phyloP scores from a whole-genome alignment of 1,140 invertebrate species.

The Diplogasteroides magnus region DNA sequence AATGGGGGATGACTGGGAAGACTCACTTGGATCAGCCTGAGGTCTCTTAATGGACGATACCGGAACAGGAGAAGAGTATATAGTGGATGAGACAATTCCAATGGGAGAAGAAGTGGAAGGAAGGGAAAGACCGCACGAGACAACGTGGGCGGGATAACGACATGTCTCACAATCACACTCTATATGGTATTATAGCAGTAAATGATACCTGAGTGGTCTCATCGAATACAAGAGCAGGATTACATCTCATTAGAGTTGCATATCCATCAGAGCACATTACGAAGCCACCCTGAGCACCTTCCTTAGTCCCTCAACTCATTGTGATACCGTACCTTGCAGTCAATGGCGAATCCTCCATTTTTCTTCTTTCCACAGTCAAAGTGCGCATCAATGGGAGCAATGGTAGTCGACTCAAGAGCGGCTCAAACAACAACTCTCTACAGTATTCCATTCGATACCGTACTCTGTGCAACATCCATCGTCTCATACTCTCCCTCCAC shows the following conservation, averaged over 20 bases:
- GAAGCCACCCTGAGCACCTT: neutral
- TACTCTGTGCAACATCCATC: too few species aligned
- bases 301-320: neutral
- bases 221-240: neutral
- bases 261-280: neutral
- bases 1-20: too few species aligned
- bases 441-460: too few species aligned
- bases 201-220: neutral
- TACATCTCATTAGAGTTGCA: neutral
- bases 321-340: neutral
- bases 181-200: neutral
- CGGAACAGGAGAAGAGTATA: neutral
- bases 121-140: neutral
- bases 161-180: neutral
- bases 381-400: neutral
- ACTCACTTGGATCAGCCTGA: too few species aligned
- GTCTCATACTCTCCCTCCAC: neutral
- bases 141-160: neutral
- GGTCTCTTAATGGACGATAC: too few species aligned
- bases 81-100: neutral
- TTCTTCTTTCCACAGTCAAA: neutral
- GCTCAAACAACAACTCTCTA: too few species aligned
- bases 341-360: slow-evolving; percentile 1
- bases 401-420: neutral
- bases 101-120: neutral